These are phyloP conservation scores for Coendou prehensilis DNA, from an alignment of 2,797 vertebrate species.

Conservation along the genomic window DNA sequence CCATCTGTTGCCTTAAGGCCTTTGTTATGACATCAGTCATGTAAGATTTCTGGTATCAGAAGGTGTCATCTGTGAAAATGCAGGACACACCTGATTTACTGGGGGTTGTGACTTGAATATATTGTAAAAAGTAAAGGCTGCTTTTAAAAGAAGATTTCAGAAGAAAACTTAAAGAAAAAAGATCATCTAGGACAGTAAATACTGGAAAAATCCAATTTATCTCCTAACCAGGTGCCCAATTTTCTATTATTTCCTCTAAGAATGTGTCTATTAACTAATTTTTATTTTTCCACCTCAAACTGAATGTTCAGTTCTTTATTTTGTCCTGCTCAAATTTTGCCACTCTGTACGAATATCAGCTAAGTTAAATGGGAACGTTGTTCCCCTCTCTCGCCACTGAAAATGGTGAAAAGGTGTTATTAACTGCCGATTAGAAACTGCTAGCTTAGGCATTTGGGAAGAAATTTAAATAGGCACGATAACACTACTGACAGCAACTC, in stretches of 20 bases:
- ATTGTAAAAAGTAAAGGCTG: neutral
- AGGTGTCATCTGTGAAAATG: neutral
- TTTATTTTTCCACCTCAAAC: slow-evolving; percentile 8
- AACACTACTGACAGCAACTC: neutral
- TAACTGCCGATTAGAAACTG: neutral
- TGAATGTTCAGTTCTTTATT: neutral
- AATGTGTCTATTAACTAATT: slow-evolving; percentile 6
- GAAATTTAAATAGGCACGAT: neutral
- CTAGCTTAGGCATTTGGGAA: neutral
- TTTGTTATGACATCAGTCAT: neutral
- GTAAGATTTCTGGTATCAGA: neutral
- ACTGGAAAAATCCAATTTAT: neutral
- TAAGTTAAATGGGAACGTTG: neutral
- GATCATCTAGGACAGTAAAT: neutral
- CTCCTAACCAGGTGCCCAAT: neutral
- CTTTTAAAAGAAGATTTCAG: slow-evolving; percentile 4
- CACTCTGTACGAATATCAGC: neutral
- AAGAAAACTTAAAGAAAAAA: neutral
- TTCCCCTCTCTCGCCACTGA: neutral
- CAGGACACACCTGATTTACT: neutral
- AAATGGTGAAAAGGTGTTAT: neutral
- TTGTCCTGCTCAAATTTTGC: slow-evolving; percentile 7
- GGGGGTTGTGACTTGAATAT: neutral
- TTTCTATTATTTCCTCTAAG: slow-evolving; percentile 54
- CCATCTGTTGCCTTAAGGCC: neutral